Percentiles rank a stretch among this genome's conserved stretches.
These are phyloP conservation scores for Beaufortia kweichowensis DNA, from an alignment of 2,113 vertebrate genomes.

Conservation along the genomic window DNA sequence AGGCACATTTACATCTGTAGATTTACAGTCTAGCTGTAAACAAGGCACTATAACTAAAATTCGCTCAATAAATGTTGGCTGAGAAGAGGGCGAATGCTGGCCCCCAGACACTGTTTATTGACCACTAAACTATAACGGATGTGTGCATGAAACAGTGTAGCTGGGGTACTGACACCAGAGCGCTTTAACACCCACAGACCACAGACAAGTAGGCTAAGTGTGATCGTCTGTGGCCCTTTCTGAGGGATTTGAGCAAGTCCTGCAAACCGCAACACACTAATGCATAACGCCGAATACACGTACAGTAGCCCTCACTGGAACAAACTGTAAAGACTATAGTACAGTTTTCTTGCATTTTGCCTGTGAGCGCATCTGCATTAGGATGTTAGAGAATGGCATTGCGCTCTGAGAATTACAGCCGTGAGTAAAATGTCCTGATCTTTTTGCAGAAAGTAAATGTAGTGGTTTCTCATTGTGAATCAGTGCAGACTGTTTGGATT, in stretches of 20 bases:
- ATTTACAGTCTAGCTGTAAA: conserved; percentile 58
- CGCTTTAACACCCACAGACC: conserved; percentile 11
- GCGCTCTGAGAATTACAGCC: conserved; percentile 26
- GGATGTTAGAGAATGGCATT: conserved; percentile 18
- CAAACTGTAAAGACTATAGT: conserved; percentile 16
- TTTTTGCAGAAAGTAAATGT: conserved; percentile 25
- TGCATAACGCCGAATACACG: background rate
- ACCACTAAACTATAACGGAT: conserved; percentile 58
- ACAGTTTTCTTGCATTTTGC: conserved; percentile 17
- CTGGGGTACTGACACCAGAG: conserved; percentile 17
- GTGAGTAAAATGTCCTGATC: background rate
- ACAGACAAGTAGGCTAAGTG: conserved; percentile 15
- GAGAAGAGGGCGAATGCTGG: conserved; percentile 55
- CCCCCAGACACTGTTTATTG: conserved; percentile 60
- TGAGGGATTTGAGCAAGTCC: conserved; percentile 6
- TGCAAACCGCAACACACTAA: background rate
- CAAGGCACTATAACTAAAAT: conserved; percentile 58
- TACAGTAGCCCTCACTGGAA: background rate
- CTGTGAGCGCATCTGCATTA: conserved; percentile 16
- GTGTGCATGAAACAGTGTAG: conserved; percentile 20
- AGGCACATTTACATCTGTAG: conserved; percentile 59
- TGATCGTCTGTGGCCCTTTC: conserved; percentile 16
- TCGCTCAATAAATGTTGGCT: conserved; percentile 56
- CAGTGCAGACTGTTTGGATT: background rate
- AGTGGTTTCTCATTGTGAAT: conserved; percentile 11